Conservation (phyloP, 1,140 invertebrate genomes). For the Tenebrio molitor region DNA sequence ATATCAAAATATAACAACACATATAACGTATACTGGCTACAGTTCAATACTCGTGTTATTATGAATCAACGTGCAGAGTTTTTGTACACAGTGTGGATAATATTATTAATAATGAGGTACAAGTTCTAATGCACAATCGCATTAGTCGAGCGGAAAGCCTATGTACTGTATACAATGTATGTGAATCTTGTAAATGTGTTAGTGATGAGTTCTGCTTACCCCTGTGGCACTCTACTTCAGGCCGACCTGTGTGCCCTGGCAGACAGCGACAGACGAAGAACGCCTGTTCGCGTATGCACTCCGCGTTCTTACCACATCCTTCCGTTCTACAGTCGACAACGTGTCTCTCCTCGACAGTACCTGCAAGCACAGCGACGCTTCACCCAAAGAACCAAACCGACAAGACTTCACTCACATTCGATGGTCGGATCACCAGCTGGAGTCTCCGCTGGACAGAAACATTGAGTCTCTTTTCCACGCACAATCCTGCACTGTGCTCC, state of each 20-base stretch:
- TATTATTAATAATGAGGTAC: conserved; percentile 50
- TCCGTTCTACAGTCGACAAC: conserved; percentile 83
- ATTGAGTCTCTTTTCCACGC: conserved; percentile 77
- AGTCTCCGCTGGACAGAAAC: conserved; percentile 85
- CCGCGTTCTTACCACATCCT: conserved; percentile 86
- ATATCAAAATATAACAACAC: conserved; percentile 2
- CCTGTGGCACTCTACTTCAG: conserved; percentile 80
- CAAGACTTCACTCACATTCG: conserved; percentile 89
- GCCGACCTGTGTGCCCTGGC: conserved; percentile 79
- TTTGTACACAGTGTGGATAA: conserved; percentile 54
- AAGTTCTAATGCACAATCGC: conserved; percentile 52
- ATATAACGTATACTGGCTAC: conserved; percentile 20
- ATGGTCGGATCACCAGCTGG: conserved; percentile 87
- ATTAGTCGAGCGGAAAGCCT: conserved; percentile 59
- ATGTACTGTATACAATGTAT: conserved; percentile 64
- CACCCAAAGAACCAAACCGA: too few species aligned
- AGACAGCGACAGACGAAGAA: conserved; percentile 87
- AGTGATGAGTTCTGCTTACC: conserved; percentile 74
- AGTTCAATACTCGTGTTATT: conserved; percentile 29
- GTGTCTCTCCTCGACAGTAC: conserved; percentile 75
- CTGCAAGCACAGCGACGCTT: conserved; percentile 64
- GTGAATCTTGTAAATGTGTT: conserved; percentile 44
- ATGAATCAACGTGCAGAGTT: conserved; percentile 50
- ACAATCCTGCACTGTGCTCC: conserved; percentile 85
- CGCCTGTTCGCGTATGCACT: conserved; percentile 83